Evolutionary conservation across 2,888 invertebrate genomes (phyloP), one percentile per base, ranked within the genome.

Genomic region (Agrochola macilenta): DNA sequence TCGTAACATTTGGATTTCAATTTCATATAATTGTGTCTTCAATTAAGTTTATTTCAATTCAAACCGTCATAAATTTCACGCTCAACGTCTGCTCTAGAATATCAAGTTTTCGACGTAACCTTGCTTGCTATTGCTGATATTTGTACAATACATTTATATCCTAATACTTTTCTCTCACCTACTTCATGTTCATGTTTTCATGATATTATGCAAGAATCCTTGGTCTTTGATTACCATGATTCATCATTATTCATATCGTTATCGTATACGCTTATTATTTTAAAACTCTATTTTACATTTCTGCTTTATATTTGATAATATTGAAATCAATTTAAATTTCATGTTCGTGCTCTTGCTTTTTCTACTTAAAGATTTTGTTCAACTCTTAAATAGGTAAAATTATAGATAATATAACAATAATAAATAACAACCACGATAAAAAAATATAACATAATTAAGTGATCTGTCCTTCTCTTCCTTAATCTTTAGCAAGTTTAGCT

Each of bases 51-150:
- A 78, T 20, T 69, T 54, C 30, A 43, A 52, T 78, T n/a, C 14
- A 20, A 43, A 43, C 5, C 11, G 20, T 23, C 17, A 54, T 14
- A 20, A 49, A 46, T 52, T 60, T 2, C 43, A 57, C 23, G 7
- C 2, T 49, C 9, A 58, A 58, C 26, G n/a, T 63, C 20, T 64
- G 43, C 17, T 54, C 46, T 46, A 35, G 61, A 57, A 64, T 65
- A 69, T 26, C 9, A 35, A 60, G 26, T 68, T 46, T 35, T 20
- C 61, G 20, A 60, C n/a, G 17, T 2, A 26, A 70, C 64, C 76
- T 84, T 80, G 70, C 54, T 76, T 70, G 70, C 2, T 81, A 84
- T 84, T 83, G 64, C 74, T 77, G 52, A 81, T 71, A 84, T 70
- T 84, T 76, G 72, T 64, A 60, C 43, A 61, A 43, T 43, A 43